Evolutionary conservation across 2,113 vertebrate species (phyloP).

Genomic region (Chlamydotis undulata): DNA sequence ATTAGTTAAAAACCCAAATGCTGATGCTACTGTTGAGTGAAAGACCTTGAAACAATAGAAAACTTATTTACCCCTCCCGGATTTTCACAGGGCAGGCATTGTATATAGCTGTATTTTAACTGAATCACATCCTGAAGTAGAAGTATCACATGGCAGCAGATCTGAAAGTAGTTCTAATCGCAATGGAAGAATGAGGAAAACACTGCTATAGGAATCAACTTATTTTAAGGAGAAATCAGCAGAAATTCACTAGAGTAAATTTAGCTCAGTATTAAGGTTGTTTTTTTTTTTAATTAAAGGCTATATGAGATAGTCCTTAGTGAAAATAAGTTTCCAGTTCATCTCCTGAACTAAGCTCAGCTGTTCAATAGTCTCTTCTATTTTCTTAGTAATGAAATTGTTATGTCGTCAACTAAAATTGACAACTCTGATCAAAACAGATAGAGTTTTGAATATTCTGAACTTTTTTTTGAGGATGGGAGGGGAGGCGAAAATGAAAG

Average conservation of each 20-base stretch:
- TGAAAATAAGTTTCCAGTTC: not conserved
- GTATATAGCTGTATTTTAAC: not conserved
- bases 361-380: not conserved
- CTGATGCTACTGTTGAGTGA: not conserved
- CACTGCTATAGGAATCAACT: not conserved
- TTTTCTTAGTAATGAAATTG: not conserved
- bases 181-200: not conserved
- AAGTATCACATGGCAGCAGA: not conserved
- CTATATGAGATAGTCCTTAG: not conserved
- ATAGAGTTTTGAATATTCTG: not conserved
- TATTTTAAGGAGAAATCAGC: not conserved
- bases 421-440: not conserved
- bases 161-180: not conserved
- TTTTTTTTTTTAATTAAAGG: not conserved
- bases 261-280: not conserved
- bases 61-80: not conserved
- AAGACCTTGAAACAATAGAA: not conserved
- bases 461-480: no score
- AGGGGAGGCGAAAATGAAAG: not conserved
- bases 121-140: not conserved
- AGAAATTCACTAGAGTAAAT: not conserved
- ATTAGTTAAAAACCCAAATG: not conserved
- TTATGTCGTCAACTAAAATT: not conserved
- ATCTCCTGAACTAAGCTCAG: not conserved
- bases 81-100: not conserved